A percentile compares a stretch with the other conserved stretches of the same genome.
Evolutionary conservation across 2,888 invertebrate species (phyloP).

Genomic region (Ichneumoninae sp.): DNA sequence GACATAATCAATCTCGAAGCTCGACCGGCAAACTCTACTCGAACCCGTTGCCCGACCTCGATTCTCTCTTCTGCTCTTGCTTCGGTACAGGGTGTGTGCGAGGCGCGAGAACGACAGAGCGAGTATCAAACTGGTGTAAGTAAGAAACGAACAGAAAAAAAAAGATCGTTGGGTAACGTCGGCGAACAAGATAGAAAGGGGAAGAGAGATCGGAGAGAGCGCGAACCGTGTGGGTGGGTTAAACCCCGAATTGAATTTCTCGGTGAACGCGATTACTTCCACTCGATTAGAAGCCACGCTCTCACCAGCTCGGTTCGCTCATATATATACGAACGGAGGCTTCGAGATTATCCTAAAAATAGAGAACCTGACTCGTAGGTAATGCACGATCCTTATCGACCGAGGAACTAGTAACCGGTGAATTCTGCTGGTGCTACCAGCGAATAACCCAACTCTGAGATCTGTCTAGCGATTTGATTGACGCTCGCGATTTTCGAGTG

Average conservation of each 20-base stretch:
- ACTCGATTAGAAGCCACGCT: conserved; percentile 64
- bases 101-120: conserved; percentile 37
- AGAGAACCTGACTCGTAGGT: conserved; percentile 62
- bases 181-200: conserved; percentile 44
- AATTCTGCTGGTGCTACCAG: conserved; percentile 34
- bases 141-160: conserved; percentile 38
- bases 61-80: conserved; percentile 40
- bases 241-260: conserved; percentile 65
- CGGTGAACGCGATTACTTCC: conserved; percentile 64
- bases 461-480: conserved; percentile 48
- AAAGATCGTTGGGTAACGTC: conserved; percentile 31
- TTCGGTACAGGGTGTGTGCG: conserved; percentile 20
- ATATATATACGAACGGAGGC: conserved; percentile 14
- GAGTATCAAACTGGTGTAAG: conserved; percentile 37
- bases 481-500: conserved; percentile 46
- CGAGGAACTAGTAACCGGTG: conserved; percentile 41
- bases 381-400: conserved; percentile 60
- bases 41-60: conserved; percentile 62
- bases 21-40: conserved; percentile 57
- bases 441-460: conserved; percentile 23
- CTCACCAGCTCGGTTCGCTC: conserved; percentile 17
- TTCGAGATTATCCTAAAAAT: conserved; percentile 66
- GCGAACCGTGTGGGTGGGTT: conserved; percentile 16
- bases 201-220: conserved; percentile 24
- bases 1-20: conserved; percentile 66